Percentiles rank a stretch among this genome's conserved stretches.
These are phyloP conservation scores for Ophraella communa DNA, from an alignment of 2,888 invertebrate genomes.

Conservation along the genomic window DNA sequence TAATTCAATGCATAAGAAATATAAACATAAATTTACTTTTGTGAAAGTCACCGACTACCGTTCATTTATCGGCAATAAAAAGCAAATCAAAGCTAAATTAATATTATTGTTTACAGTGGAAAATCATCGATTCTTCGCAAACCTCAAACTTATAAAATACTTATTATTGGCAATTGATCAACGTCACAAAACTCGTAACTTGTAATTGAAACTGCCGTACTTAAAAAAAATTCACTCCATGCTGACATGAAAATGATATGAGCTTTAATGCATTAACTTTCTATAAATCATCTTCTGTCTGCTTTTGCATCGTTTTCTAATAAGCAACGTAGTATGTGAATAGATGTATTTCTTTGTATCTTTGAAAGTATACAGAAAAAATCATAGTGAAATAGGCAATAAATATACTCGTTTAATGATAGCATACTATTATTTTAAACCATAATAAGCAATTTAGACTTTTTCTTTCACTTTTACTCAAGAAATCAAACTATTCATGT, in stretches of 20 bases:
- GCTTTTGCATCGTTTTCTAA: slow-evolving; percentile 1
- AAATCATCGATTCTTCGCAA: not conserved
- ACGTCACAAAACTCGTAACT: slow-evolving; percentile 13
- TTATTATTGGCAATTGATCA: slow-evolving; percentile 25
- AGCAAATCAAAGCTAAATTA: too few species aligned
- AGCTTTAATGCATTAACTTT: slow-evolving; percentile 10
- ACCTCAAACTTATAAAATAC: slow-evolving; percentile 7
- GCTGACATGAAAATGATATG: slow-evolving; percentile 27
- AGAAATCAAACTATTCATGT: too few species aligned
- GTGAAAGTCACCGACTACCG: too few species aligned
- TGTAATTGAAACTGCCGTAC: slow-evolving; percentile 17
- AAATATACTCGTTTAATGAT: too few species aligned
- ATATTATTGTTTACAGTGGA: not conserved
- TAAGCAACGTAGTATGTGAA: not conserved
- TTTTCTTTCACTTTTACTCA: too few species aligned
- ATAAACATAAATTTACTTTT: too few species aligned
- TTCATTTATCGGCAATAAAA: too few species aligned
- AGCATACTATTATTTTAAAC: too few species aligned
- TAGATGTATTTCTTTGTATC: not conserved
- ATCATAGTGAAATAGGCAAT: too few species aligned
- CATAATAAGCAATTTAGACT: too few species aligned
- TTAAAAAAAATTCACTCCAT: slow-evolving; percentile 21
- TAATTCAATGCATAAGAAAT: too few species aligned
- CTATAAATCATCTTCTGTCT: slow-evolving; percentile 21
- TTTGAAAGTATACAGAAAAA: too few species aligned